Percentiles rank a stretch among this genome's conserved stretches.
phyloP scores from a whole-genome alignment of 2,888 invertebrate species.

The Himalopsyche japonica region DNA sequence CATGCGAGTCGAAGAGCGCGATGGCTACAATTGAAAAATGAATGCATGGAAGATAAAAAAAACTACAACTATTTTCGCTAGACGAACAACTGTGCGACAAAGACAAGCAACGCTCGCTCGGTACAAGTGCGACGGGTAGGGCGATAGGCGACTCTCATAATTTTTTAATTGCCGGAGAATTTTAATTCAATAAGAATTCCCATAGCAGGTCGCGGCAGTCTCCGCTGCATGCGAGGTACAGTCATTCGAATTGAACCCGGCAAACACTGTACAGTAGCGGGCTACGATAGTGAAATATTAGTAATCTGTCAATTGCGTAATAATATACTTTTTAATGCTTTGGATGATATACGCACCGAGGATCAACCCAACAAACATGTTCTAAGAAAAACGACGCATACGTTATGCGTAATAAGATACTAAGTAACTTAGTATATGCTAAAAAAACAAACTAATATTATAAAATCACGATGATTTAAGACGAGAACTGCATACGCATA shows the following conservation, averaged over 20 bases:
- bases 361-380: too few relatives aligned
- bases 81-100: background rate
- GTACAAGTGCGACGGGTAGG: background rate
- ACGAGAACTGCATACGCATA: too few relatives aligned
- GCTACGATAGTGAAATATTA: background rate
- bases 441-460: too few relatives aligned
- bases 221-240: background rate
- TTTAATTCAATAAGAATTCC: constrained; percentile 27
- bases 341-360: too few relatives aligned
- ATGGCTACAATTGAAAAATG: background rate
- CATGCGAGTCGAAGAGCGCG: background rate
- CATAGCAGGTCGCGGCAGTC: constrained; percentile 5
- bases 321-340: too few relatives aligned
- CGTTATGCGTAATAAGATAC: too few relatives aligned
- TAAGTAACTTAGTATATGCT: too few relatives aligned
- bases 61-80: background rate
- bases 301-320: too few relatives aligned
- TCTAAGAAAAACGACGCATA: too few relatives aligned
- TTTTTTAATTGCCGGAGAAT: constrained; percentile 27
- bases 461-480: too few relatives aligned
- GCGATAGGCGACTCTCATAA: constrained; percentile 9
- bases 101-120: background rate
- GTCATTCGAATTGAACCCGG: background rate
- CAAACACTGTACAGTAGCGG: background rate
- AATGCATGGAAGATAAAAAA: background rate